These are phyloP conservation scores for Gastrophryne carolinensis DNA, from an alignment of 2,797 vertebrate genomes.

Conservation along the genomic window DNA sequence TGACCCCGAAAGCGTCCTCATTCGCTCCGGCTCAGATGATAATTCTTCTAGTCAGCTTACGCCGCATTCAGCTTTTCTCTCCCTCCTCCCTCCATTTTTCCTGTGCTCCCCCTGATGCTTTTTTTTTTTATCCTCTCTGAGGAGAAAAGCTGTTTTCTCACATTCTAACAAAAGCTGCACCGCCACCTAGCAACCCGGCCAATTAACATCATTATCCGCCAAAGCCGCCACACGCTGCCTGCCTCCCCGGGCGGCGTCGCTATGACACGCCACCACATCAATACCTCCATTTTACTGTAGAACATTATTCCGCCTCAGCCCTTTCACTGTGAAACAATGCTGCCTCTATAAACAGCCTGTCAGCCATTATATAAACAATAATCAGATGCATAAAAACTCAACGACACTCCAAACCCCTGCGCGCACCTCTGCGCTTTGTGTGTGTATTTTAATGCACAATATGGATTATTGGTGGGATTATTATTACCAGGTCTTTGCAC, in stretches of 20 bases:
- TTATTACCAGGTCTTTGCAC: too few relatives aligned
- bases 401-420: too few relatives aligned
- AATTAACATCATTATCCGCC: conserved; percentile 15
- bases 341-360: not conserved
- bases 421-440: too few relatives aligned
- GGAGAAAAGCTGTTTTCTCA: conserved; percentile 49
- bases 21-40: conserved; percentile 20
- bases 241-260: not conserved
- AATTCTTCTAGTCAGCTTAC: not conserved
- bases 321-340: not conserved
- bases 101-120: conserved; percentile 26
- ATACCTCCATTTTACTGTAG: not conserved
- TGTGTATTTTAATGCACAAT: too few relatives aligned
- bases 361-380: too few relatives aligned
- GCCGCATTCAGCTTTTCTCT: conserved; percentile 26
- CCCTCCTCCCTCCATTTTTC: conserved; percentile 25
- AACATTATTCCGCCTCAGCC: too few relatives aligned
- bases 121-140: conserved; percentile 23
- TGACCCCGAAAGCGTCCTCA: conserved; percentile 29
- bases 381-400: too few relatives aligned
- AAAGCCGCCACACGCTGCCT: not conserved
- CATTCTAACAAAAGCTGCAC: conserved; percentile 34
- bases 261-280: not conserved
- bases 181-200: conserved; percentile 49
- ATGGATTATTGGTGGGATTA: too few relatives aligned